These are phyloP conservation scores for Trematomus bernacchii DNA, from an alignment of 2,797 vertebrate species.

Conservation along the genomic window DNA sequence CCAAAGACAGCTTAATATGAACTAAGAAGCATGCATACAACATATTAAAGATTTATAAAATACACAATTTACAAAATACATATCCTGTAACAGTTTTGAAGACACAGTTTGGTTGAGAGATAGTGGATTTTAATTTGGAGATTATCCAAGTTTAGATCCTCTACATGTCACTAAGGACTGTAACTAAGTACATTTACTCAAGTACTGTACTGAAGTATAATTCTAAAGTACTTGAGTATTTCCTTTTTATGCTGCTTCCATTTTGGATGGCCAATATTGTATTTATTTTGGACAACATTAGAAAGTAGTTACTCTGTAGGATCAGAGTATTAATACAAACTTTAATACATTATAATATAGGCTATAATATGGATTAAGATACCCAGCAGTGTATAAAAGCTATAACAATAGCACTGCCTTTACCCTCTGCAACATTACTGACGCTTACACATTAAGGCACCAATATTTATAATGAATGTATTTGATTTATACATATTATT, in stretches of 20 bases:
- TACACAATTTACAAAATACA: too few species aligned
- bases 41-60: too few species aligned
- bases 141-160: neutral
- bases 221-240: neutral
- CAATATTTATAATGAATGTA: neutral
- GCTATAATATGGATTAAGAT: neutral
- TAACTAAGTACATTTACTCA: neutral
- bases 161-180: neutral
- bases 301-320: neutral
- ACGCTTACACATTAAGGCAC: neutral
- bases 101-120: neutral
- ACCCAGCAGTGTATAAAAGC: too few species aligned
- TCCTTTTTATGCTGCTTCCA: neutral
- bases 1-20: too few species aligned
- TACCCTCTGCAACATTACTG: too few species aligned
- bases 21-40: too few species aligned
- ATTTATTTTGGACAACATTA: neutral
- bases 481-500: neutral
- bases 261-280: too few species aligned
- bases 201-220: neutral
- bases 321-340: neutral
- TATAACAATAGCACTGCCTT: too few species aligned
- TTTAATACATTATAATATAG: neutral
- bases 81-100: too few species aligned
- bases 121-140: neutral